Base-by-base conservation (phyloP, 2,113 vertebrate genomes). In the Pygoscelis antarcticus region DNA sequence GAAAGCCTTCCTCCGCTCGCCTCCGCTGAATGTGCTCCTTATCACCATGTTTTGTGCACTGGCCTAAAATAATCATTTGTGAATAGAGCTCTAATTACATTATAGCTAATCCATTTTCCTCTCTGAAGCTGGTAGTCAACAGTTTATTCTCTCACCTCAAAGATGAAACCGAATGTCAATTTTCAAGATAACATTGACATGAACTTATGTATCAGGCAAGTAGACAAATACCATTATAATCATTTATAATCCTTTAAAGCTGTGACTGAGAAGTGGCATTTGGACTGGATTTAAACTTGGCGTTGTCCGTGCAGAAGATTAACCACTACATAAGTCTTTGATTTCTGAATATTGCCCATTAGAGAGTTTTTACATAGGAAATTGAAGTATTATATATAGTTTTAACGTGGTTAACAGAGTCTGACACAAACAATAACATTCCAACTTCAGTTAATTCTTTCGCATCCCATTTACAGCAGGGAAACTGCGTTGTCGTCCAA, bases 231-330 rank as follows among this genome's bases (percentile, higher is more conserved):
- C 97, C 97, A 94, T 90, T 74, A 94, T 94, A 98, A 98, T 98
- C 97, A 90, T 83, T 69, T 91, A 94, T 98, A 98, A 98, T 98
- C 98, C 98, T 97, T 94, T 98, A 98, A 98, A 98, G 98, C 98
- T 98, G 98, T 98, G 98, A 98, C 95, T 98, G 98, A 98, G 97
- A 98, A 98, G 97, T 98, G 98, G 97, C 98, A 97, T 98, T 98
- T 98, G 98, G 98, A 96, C 96, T 98, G 97, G 97, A 98, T 98
- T 98, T 98, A 98, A 98, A 98, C 97, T 98, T 98, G 98, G 97
- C 98, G 61, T 97, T 98, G 98, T 95, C 97, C 95, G 57, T 94
- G 93, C 86, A 61, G 97, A 92, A 98, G 96, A 98, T 98, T 97
- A 98, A 97, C 93, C 34, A 22, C 91, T 97, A 75, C 96, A 89